Evolutionary conservation across 2,797 vertebrate genomes (phyloP), one percentile per base, ranked within the genome.

Genomic region (Knipowitschia caucasica): DNA sequence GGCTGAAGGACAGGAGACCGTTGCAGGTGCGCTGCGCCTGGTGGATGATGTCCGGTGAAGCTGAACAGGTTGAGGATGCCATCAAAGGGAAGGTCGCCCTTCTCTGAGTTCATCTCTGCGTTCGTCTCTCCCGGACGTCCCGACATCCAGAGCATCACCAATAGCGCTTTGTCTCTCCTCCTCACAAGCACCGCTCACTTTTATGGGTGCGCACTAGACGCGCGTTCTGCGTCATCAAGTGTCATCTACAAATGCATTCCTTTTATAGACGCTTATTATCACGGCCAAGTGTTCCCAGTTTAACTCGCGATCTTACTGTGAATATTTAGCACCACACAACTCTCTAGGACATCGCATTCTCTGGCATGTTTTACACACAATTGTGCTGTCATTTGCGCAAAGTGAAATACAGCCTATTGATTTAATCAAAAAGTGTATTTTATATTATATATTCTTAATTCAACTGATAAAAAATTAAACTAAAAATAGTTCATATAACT

Each of bases 31-130:
- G 59, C 60, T 56, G 43, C 71, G 76, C 57, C 63, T 57, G 53
- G 59, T 56, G 56, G 77, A 58, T 49, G 29, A 4, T 72, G 77
- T 53, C 62, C 64, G 54, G 56, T 56, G 56, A 78, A 55, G 45
- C 79, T 44, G 73, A 82, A 77, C 68, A 77, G 69, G 33, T 83
- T 73, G 60, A 85, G 36, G 71, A 84, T 80, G 85, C 75, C 80
- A 66, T 80, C 84, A 82, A 85, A 77, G 53, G 85, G 70, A 74
- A 83, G 71, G 55, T 77, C 63, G 7, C 78, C 53, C 73, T 69
- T 86, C 69, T 86, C 82, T 80, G 80, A 34, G 82, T 85, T 89
- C 84, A 87, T 83, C 81, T 86, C 82, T 59, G 49, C 75, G 66
- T 58, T 78, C 66, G 56, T 7, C 30, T 31, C 67, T 30, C 69